phyloP scores from a whole-genome alignment of 53 echinoderm and acorn worm genomes.

The Paracentrotus lividus region DNA sequence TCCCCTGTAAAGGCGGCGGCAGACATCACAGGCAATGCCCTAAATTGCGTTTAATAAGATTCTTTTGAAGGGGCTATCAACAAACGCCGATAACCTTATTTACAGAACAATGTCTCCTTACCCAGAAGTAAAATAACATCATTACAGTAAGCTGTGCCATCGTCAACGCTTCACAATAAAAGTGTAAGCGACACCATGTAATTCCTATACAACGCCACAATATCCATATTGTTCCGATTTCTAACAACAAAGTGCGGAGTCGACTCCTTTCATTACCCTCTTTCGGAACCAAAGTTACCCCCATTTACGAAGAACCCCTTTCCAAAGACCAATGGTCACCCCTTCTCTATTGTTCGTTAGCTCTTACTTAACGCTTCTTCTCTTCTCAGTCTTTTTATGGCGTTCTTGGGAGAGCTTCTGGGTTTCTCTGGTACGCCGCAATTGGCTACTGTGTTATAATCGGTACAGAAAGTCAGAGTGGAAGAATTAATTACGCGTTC shows the following conservation, averaged over 20 bases:
- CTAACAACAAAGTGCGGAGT: conserved; percentile 59
- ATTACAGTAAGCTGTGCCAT: conserved; percentile 58
- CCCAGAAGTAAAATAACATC: conserved; percentile 54
- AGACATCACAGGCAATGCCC: neutral
- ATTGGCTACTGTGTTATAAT: conserved; percentile 22
- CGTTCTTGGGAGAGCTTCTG: neutral
- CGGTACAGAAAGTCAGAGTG: conserved; percentile 38
- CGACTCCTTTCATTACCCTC: conserved; percentile 42
- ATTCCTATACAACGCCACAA: conserved; percentile 57
- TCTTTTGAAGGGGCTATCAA: conserved; percentile 54
- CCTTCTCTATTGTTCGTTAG: conserved; percentile 13
- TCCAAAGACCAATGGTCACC: neutral
- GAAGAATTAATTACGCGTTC: conserved; percentile 60
- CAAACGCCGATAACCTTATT: conserved; percentile 61
- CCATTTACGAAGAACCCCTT: neutral
- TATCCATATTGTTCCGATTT: conserved; percentile 39
- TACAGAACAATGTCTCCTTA: conserved; percentile 17
- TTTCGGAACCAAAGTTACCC: conserved; percentile 34
- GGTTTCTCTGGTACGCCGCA: neutral
- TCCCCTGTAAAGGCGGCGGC: conserved; percentile 49
- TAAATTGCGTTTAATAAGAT: conserved; percentile 69
- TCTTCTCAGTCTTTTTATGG: neutral
- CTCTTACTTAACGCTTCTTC: conserved; percentile 38
- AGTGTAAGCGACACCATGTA: conserved; percentile 69
- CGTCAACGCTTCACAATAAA: conserved; percentile 35